Evolutionary conservation across 1,140 invertebrate species (phyloP), one percentile per base, ranked within the genome.

Genomic region (Hermetia illucens): DNA sequence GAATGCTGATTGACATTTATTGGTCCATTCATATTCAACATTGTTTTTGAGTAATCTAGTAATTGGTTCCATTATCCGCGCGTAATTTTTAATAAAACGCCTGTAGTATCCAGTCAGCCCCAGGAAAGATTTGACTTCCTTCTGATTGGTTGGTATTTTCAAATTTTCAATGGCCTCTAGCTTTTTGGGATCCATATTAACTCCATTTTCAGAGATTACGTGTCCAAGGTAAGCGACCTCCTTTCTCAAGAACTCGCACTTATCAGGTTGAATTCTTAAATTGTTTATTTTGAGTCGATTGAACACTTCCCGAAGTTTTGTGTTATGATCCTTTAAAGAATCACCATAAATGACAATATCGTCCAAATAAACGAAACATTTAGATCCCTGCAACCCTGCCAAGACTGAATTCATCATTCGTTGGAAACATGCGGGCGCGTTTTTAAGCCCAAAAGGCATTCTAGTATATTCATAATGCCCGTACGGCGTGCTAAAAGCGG

Each of bases 401-500:
- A 34, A 15, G 12, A 20, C 18, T 8, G 19, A 6, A 20, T 34
- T 20, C 6, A 34, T 34, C 4, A 20, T 13, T 18, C 33, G 6
- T 13, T 34, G 33, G 38, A 63, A 61, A 0, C 47, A 52, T 2
- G 48, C 47, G 4, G 60, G 54, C 0, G 52, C 52, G 41, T 55
- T 61, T 13, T 44, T 47, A 8, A 64, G 39, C 2, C 57, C 62
- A 44, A 58, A 58, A 6, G 60, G 58, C 41, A 51, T 43, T 8
- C 40, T 22, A n/a, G 18, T 38, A 32, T 40, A 52, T 17, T 44
- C 36, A 39, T 24, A 49, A 25, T 44, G 44, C 2, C 44, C 52
- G 12, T 25, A 36, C 17, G 48, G 45, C 2, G 53, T 53, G 20
- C 46, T 49, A 39, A 69, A 69, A 12, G 62, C 65, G 2, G 68